phyloP scores from a whole-genome alignment of 2,113 vertebrate species.

The Craseonycteris thonglongyai region DNA sequence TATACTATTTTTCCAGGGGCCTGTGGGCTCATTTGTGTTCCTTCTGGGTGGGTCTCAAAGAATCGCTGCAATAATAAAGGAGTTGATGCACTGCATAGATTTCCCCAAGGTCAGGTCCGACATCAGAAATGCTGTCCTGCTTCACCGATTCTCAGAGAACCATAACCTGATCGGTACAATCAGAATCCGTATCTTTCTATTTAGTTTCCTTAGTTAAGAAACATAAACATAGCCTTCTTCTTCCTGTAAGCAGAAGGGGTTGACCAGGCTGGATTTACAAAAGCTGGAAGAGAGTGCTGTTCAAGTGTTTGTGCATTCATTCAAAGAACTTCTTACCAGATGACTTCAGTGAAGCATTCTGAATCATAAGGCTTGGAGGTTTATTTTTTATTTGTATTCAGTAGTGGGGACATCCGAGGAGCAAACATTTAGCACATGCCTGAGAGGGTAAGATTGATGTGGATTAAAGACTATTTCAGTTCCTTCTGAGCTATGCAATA shows the following conservation, averaged over 20 bases:
- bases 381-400: neutral
- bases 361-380: neutral
- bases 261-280: neutral
- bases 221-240: neutral
- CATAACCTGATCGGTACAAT: neutral
- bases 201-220: neutral
- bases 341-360: neutral
- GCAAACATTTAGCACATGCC: neutral
- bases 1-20: neutral
- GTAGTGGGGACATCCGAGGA: neutral
- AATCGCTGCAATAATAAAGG: slow-evolving; percentile 27
- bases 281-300: neutral
- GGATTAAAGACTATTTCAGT: neutral
- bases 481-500: neutral
- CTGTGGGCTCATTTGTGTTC: slow-evolving; percentile 10
- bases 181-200: neutral
- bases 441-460: neutral
- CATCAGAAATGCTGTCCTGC: neutral
- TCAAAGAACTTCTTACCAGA: neutral
- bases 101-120: neutral
- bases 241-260: neutral
- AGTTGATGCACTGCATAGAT: neutral
- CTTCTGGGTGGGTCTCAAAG: slow-evolving; percentile 13
- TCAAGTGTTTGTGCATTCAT: neutral
- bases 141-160: neutral